phyloP scores from a whole-genome alignment of 2,888 invertebrate genomes.

The Physocephala rufipes region DNA sequence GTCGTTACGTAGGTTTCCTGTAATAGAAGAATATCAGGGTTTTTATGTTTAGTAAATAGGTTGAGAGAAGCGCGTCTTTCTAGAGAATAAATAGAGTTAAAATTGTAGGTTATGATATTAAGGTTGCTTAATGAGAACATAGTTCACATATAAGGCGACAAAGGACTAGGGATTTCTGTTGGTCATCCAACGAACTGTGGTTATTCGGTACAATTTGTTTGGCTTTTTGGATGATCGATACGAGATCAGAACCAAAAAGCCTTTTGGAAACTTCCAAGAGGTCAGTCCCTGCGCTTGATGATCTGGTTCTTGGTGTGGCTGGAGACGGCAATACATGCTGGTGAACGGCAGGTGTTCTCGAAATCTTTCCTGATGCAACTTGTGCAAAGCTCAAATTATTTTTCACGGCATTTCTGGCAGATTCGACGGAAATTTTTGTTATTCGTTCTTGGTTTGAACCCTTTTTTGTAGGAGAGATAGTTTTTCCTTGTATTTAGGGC shows the following conservation, averaged over 20 bases:
- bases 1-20: too few species aligned
- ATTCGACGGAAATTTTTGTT: too few species aligned
- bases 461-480: not conserved
- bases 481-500: not conserved
- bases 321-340: too few species aligned
- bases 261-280: not conserved
- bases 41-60: not conserved
- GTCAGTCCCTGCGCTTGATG: not conserved
- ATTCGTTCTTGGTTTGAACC: not conserved
- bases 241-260: not conserved
- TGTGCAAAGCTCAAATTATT: not conserved
- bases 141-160: not conserved
- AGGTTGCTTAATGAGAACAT: not conserved
- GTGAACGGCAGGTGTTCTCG: too few species aligned
- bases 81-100: not conserved
- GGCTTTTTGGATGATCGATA: not conserved
- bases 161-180: not conserved
- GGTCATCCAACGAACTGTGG: not conserved
- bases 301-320: not conserved
- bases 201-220: not conserved
- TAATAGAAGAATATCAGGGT: not conserved
- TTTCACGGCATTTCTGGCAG: too few species aligned
- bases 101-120: not conserved
- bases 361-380: too few species aligned
- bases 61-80: not conserved